A percentile compares a stretch with the other conserved stretches of the same genome.
Conservation (phyloP, 2,888 invertebrate species). For the Aleiodes leptofemur region DNA sequence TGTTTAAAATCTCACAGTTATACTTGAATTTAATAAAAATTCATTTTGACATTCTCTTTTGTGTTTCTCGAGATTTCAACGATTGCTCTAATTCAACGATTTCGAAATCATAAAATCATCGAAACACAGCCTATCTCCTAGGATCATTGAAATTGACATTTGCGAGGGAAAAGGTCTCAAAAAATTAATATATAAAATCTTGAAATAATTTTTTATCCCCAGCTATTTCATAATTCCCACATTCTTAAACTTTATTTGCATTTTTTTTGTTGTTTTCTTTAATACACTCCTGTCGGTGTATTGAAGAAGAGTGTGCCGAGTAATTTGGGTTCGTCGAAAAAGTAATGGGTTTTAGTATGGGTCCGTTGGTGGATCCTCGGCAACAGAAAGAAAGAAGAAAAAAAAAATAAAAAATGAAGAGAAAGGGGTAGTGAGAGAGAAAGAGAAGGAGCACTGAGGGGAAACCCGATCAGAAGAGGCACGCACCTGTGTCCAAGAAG, state of each 20-base stretch:
- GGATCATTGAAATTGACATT: no score
- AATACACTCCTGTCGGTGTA: slow-evolving; percentile 28
- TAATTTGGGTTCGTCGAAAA: slow-evolving; percentile 55
- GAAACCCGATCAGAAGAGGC: slow-evolving; percentile 42
- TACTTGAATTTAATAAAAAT: no score
- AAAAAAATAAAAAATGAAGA: slow-evolving; percentile 30
- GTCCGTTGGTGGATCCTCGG: slow-evolving; percentile 55
- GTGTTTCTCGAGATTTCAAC: no score
- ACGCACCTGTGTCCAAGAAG: slow-evolving; percentile 59
- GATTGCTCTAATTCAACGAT: no score
- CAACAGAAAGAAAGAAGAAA: slow-evolving; percentile 5
- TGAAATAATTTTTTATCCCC: no score
- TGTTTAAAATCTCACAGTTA: no score
- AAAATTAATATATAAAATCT: no score
- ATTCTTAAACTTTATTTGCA: slow-evolving; percentile 19
- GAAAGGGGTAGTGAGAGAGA: slow-evolving; percentile 40
- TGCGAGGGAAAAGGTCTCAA: no score
- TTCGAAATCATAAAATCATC: no score
- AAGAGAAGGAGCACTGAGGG: slow-evolving; percentile 47
- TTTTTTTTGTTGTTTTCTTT: slow-evolving; percentile 9
- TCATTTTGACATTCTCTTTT: no score
- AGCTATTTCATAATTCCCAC: slow-evolving; percentile 12
- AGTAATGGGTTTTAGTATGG: slow-evolving; percentile 63
- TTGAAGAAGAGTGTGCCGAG: slow-evolving; percentile 51
- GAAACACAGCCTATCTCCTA: no score